Conservation (phyloP, 1,140 invertebrate genomes). For the Cyclina sinensis region DNA sequence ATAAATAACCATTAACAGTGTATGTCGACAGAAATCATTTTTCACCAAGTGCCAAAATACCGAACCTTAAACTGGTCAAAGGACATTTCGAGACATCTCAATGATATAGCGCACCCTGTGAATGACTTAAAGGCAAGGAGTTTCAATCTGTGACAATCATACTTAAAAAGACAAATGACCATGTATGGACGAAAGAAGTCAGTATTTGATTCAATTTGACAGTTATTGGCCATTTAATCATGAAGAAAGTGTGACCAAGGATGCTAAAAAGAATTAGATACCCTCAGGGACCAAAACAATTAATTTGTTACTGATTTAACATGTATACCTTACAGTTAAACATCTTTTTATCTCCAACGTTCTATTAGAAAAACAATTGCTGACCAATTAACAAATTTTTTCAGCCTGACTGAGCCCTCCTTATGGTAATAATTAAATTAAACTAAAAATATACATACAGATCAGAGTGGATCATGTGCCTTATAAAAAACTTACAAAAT, state of each 20-base stretch:
- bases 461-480: no score
- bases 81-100: constrained; percentile 13
- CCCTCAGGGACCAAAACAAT: constrained; percentile 16
- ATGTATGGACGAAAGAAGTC: constrained; percentile 40
- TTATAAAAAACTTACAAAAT: no score
- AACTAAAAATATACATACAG: no score
- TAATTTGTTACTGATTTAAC: constrained; percentile 15
- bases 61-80: constrained; percentile 54
- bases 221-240: constrained; percentile 63
- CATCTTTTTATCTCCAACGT: background rate
- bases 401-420: no score
- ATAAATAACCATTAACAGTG: constrained; percentile 56
- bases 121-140: constrained; percentile 50
- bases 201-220: constrained; percentile 61
- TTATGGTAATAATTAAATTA: no score
- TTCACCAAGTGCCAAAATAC: constrained; percentile 33
- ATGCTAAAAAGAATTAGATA: constrained; percentile 7
- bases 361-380: background rate
- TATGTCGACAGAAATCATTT: constrained; percentile 43
- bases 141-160: constrained; percentile 45
- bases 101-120: constrained; percentile 31
- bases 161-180: constrained; percentile 57
- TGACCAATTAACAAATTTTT: no score
- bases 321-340: background rate
- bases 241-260: constrained; percentile 59